Evolutionary conservation across 2,888 invertebrate genomes (phyloP).

Genomic region (Isotomurus palustris): DNA sequence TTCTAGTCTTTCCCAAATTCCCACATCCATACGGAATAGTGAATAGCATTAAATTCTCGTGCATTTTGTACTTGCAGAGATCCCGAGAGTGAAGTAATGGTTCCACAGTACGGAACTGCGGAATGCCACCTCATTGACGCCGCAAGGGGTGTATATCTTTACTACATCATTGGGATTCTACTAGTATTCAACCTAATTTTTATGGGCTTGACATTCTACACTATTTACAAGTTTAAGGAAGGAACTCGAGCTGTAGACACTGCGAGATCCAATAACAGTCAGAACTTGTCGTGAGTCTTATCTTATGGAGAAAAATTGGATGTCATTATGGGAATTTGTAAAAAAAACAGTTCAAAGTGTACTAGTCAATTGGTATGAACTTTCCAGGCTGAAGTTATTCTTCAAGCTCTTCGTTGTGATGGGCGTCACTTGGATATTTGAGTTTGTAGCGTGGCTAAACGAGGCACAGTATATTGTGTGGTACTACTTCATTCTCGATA

Average conservation of each 20-base stretch:
- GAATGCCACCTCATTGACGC: constrained; percentile 30
- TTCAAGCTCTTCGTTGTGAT: constrained; percentile 42
- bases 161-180: constrained; percentile 37
- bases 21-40: not conserved
- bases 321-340: not conserved
- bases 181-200: constrained; percentile 33
- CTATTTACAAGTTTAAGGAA: constrained; percentile 33
- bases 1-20: not conserved
- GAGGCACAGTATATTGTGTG: constrained; percentile 7
- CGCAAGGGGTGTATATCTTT: constrained; percentile 38
- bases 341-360: not conserved
- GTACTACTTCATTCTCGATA: constrained; percentile 34
- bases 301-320: not conserved
- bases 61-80: too few relatives aligned
- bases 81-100: constrained; percentile 28
- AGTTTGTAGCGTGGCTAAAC: constrained; percentile 33
- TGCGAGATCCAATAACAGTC: constrained; percentile 8
- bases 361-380: too few relatives aligned
- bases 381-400: constrained; percentile 33
- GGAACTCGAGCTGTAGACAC: constrained; percentile 16
- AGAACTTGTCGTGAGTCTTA: constrained; percentile 10
- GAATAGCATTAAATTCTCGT: too few relatives aligned
- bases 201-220: constrained; percentile 27
- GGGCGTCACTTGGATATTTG: constrained; percentile 41
- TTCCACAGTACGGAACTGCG: constrained; percentile 40